A percentile compares a stretch with the other conserved stretches of the same genome.
These are phyloP conservation scores for Heteromormyrus szaboi DNA, from an alignment of 2,797 vertebrate genomes.

Conservation along the genomic window DNA sequence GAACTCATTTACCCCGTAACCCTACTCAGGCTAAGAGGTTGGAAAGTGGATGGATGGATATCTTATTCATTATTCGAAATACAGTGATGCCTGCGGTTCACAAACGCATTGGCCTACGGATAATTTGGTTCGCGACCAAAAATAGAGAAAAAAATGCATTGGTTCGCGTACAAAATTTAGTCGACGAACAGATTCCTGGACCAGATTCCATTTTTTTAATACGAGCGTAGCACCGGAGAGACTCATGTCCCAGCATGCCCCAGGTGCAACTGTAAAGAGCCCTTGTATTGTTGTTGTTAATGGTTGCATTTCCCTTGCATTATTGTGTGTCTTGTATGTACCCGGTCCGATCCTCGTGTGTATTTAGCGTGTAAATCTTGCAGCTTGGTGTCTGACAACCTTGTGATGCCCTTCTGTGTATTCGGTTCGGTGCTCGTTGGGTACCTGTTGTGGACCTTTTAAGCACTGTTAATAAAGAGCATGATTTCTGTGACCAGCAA, in stretches of 20 bases:
- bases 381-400: too few relatives aligned
- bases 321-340: too few relatives aligned
- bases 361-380: too few relatives aligned
- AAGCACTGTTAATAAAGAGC: not conserved
- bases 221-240: too few relatives aligned
- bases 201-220: too few relatives aligned
- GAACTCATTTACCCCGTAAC: not conserved
- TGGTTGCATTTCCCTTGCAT: too few relatives aligned
- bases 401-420: not conserved
- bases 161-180: too few relatives aligned
- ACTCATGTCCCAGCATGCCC: too few relatives aligned
- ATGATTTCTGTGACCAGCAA: not conserved
- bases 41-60: not conserved
- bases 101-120: not conserved
- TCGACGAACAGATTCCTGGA: too few relatives aligned
- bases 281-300: too few relatives aligned
- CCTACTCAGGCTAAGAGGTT: not conserved
- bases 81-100: not conserved
- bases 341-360: too few relatives aligned
- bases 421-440: not conserved
- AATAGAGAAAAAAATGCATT: too few relatives aligned
- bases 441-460: not conserved
- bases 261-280: not conserved
- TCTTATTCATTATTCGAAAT: not conserved
- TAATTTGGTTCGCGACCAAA: not conserved